Evolutionary conservation across 1,140 invertebrate genomes (phyloP).

Genomic region (Meloidogyne hapla): DNA sequence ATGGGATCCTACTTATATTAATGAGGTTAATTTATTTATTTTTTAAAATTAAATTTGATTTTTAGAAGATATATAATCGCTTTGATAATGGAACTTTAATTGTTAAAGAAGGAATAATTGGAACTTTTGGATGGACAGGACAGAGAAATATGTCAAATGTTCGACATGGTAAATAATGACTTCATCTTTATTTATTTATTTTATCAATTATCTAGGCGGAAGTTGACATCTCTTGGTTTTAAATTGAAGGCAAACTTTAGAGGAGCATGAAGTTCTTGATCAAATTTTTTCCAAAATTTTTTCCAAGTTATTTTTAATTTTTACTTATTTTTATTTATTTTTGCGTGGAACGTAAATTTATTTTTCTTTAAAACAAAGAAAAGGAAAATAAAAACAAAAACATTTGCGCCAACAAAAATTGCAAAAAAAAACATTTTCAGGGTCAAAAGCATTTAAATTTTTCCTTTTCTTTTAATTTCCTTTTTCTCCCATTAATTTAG

Average conservation of each 20-base stretch:
- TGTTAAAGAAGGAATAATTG: neutral
- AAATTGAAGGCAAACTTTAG: too few species aligned
- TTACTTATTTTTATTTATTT: neutral
- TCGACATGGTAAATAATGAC: too few species aligned
- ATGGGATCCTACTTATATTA: slow-evolving; percentile 32
- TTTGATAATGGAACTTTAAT: neutral
- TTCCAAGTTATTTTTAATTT: neutral
- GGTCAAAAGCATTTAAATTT: neutral
- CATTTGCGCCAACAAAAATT: neutral
- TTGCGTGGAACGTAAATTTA: neutral
- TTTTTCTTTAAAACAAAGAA: slow-evolving; percentile 10
- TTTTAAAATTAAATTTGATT: neutral
- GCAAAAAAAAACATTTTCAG: neutral
- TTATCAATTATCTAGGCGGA: too few species aligned
- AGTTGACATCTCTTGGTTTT: too few species aligned
- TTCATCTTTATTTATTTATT: too few species aligned
- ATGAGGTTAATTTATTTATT: slow-evolving; percentile 14
- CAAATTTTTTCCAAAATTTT: too few species aligned
- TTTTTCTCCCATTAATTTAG: neutral
- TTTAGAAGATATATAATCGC: neutral
- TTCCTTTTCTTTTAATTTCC: neutral
- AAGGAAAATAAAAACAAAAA: neutral
- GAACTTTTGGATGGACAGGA: neutral
- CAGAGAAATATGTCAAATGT: neutral
- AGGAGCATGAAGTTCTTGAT: too few species aligned